phyloP scores from a whole-genome alignment of 2,113 vertebrate species.

The Saguinus midas region DNA sequence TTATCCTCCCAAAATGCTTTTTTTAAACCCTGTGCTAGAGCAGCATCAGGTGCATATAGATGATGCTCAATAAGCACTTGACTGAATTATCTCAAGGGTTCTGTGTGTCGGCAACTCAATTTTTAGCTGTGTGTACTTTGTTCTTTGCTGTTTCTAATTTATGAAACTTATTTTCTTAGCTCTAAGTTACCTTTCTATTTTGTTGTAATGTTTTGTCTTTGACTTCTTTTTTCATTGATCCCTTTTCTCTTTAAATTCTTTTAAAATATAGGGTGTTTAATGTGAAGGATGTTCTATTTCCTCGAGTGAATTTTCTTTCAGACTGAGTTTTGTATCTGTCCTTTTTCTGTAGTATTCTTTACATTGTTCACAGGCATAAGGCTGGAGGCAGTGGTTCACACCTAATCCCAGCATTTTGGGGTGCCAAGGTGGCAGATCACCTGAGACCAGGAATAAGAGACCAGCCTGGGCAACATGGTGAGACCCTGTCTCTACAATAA shows the following conservation, averaged over 20 bases:
- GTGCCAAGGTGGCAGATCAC: too few relatives aligned
- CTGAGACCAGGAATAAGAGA: too few relatives aligned
- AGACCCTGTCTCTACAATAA: too few relatives aligned
- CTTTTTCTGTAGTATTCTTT: neutral
- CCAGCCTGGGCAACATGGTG: too few relatives aligned
- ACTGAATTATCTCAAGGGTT: neutral
- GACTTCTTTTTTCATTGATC: neutral
- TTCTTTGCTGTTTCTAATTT: neutral
- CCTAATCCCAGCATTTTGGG: too few relatives aligned
- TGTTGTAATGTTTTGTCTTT: neutral
- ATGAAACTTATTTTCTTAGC: neutral
- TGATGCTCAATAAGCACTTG: neutral
- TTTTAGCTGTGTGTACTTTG: neutral
- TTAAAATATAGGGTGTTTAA: neutral
- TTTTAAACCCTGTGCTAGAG: neutral
- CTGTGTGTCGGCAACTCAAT: neutral
- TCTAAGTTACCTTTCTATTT: neutral
- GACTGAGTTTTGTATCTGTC: neutral
- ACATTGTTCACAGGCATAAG: neutral
- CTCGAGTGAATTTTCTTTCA: neutral
- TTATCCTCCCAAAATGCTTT: too few relatives aligned
- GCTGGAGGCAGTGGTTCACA: too few relatives aligned
- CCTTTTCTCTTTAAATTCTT: neutral
- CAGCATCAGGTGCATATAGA: accelerated
- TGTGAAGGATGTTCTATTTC: neutral